Conservation (phyloP, 2,797 vertebrate species). For the Echeneis naucrates region DNA sequence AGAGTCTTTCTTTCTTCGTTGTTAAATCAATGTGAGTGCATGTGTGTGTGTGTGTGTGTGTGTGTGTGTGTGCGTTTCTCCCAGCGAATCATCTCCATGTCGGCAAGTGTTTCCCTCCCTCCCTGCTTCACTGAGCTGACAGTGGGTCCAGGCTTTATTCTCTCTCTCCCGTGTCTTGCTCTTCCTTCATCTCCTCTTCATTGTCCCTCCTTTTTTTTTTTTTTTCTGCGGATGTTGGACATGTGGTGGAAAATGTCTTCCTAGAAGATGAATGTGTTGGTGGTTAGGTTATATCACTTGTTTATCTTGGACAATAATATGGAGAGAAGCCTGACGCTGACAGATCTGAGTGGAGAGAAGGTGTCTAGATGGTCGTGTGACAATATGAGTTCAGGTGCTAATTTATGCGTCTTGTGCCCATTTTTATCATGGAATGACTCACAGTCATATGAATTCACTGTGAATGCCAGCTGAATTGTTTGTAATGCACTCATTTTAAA, state of each 20-base stretch:
- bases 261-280: slow-evolving; percentile 36
- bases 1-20: background rate
- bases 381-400: slow-evolving; percentile 8
- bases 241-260: slow-evolving; percentile 49
- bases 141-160: slow-evolving; percentile 63
- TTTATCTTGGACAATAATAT: slow-evolving; percentile 32
- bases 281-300: slow-evolving; percentile 53
- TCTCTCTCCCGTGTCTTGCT: slow-evolving; percentile 22
- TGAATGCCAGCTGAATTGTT: background rate
- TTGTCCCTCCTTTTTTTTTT: slow-evolving; percentile 26
- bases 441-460: background rate
- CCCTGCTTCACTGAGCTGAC: slow-evolving; percentile 78
- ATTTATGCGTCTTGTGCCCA: slow-evolving; percentile 8
- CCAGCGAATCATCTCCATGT: slow-evolving; percentile 66
- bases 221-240: slow-evolving; percentile 51
- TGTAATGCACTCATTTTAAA: background rate
- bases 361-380: slow-evolving; percentile 38
- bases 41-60: too few relatives aligned
- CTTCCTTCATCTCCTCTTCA: slow-evolving; percentile 24
- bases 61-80: slow-evolving; percentile 49
- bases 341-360: slow-evolving; percentile 5
- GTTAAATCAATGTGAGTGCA: too few relatives aligned
- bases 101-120: slow-evolving; percentile 59
- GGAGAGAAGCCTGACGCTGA: slow-evolving; percentile 9
- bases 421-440: slow-evolving; percentile 23